These are phyloP conservation scores for Eudorcas thomsonii DNA, from an alignment of 2,113 vertebrate species.

Conservation along the genomic window DNA sequence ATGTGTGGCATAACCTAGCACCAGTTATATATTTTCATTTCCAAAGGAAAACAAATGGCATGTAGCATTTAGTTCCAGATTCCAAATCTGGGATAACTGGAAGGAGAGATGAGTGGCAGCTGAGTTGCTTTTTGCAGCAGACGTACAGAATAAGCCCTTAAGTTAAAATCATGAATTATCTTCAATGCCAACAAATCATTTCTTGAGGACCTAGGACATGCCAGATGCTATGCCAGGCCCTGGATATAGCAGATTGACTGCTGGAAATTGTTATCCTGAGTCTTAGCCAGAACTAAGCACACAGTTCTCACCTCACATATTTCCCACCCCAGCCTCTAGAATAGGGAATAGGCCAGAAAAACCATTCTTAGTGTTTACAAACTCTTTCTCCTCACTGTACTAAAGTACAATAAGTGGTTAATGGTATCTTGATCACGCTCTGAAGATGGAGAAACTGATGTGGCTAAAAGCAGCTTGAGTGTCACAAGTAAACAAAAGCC, in stretches of 20 bases:
- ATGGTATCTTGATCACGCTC: background rate
- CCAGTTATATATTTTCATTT: background rate
- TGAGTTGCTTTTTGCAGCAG: background rate
- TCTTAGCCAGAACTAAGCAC: background rate
- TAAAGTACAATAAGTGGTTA: background rate
- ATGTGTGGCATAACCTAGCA: background rate
- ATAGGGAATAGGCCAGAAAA: background rate
- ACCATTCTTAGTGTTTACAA: background rate
- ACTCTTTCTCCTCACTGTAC: background rate
- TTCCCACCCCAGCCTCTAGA: background rate
- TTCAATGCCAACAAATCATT: background rate
- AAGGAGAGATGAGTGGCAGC: background rate
- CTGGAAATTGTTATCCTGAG: background rate
- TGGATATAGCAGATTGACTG: background rate
- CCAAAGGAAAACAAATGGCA: background rate
- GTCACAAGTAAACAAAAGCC: background rate
- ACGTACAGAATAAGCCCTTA: background rate
- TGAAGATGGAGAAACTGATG: background rate
- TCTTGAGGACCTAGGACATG: background rate
- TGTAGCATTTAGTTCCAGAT: background rate
- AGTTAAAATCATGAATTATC: background rate
- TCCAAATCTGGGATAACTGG: background rate
- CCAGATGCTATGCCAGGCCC: background rate
- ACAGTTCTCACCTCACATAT: background rate
- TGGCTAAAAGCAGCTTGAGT: background rate